Conservation (phyloP, 2,113 vertebrate species). For the Collichthys lucidus region DNA sequence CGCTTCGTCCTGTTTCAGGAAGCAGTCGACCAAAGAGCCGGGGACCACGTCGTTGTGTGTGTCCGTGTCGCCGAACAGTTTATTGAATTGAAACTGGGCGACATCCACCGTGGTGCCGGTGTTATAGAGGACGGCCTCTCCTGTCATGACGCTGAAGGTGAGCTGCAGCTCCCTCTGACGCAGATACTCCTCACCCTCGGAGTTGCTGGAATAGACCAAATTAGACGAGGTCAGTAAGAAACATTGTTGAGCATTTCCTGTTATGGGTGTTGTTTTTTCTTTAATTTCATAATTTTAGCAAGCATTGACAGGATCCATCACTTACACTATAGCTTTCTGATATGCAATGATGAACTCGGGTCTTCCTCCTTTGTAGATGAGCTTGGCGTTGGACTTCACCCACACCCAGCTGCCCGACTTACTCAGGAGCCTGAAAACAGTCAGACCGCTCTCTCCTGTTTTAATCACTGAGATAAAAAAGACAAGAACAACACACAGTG, state of each 20-base stretch:
- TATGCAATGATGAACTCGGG: conserved; percentile 86
- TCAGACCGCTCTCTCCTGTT: conserved; percentile 85
- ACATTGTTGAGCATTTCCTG: background rate
- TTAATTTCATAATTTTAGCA: background rate
- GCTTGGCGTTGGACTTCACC: conserved; percentile 86
- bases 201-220: conserved; percentile 75
- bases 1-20: conserved; percentile 82
- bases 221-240: too few species aligned
- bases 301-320: conserved; percentile 8
- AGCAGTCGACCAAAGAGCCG: conserved; percentile 81
- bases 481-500: background rate
- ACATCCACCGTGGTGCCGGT: conserved; percentile 73
- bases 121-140: conserved; percentile 86
- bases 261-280: background rate
- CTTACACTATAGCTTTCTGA: conserved; percentile 86
- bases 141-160: conserved; percentile 84
- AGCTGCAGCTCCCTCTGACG: conserved; percentile 81
- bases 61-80: conserved; percentile 30
- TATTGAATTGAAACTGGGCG: conserved; percentile 55
- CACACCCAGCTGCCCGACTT: conserved; percentile 86
- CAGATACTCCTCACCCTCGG: conserved; percentile 87
- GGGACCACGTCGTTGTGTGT: conserved; percentile 23
- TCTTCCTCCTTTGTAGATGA: conserved; percentile 84
- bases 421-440: conserved; percentile 85
- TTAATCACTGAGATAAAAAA: conserved; percentile 83